Percentiles rank a stretch among this genome's conserved stretches.
Conservation (phyloP, 2,888 invertebrate genomes). For the Boloria selene region DNA sequence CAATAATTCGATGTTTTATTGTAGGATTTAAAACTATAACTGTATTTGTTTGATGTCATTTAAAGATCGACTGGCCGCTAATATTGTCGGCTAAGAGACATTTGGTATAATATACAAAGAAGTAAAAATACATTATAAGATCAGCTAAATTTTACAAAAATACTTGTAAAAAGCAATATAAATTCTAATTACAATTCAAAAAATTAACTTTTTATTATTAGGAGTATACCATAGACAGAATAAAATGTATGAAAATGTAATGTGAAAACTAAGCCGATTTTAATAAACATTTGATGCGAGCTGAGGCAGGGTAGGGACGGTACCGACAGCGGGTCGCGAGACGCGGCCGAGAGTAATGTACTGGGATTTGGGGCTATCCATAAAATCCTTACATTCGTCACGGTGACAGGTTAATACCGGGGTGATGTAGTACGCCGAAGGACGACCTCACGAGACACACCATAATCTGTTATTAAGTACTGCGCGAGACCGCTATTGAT, state of each 20-base stretch:
- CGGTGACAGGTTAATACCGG: slow-evolving; percentile 32
- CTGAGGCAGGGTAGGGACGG: background rate
- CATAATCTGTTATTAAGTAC: slow-evolving; percentile 30
- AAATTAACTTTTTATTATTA: too few relatives aligned
- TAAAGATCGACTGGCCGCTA: background rate
- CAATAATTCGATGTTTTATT: background rate
- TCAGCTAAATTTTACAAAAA: too few relatives aligned
- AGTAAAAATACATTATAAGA: too few relatives aligned
- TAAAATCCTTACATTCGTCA: slow-evolving; percentile 33
- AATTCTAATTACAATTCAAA: too few relatives aligned
- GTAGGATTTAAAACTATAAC: background rate
- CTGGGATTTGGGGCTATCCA: slow-evolving; percentile 26
- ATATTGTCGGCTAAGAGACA: too few relatives aligned
- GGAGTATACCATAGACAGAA: too few relatives aligned
- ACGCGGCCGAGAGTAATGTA: slow-evolving; percentile 24
- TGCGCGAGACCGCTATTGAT: slow-evolving; percentile 17
- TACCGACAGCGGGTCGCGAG: background rate
- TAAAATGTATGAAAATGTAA: background rate
- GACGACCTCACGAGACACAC: slow-evolving; percentile 11
- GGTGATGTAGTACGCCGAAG: slow-evolving; percentile 29
- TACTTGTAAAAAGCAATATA: too few relatives aligned
- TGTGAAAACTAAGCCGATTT: slow-evolving; percentile 20
- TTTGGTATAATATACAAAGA: too few relatives aligned
- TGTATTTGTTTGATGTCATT: background rate
- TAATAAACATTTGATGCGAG: background rate